These are phyloP conservation scores for Aegotheles bennettii DNA, from an alignment of 2,113 vertebrate genomes.

Conservation along the genomic window DNA sequence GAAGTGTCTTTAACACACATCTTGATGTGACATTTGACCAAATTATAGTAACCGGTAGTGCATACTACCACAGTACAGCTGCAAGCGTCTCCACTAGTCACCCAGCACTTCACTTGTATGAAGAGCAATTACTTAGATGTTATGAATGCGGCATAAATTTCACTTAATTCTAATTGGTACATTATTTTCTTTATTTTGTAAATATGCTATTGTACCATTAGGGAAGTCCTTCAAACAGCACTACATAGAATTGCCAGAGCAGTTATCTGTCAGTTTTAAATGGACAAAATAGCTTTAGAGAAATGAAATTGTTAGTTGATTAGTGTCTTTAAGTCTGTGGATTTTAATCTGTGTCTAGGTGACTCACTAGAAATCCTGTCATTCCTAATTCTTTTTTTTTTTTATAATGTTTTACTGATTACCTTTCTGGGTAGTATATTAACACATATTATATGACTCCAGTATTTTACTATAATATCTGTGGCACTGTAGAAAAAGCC, in stretches of 20 bases:
- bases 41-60: background rate
- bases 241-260: background rate
- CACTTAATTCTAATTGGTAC: background rate
- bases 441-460: background rate
- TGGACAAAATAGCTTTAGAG: background rate
- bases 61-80: background rate
- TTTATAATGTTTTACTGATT: background rate
- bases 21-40: background rate
- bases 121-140: background rate
- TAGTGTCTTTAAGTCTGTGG: background rate
- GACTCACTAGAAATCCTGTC: background rate
- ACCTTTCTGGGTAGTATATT: background rate
- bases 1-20: background rate
- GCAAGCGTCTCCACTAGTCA: background rate
- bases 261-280: background rate
- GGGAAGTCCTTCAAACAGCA: background rate
- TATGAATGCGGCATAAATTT: background rate
- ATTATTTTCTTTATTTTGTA: slow-evolving; percentile 2
- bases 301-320: background rate
- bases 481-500: background rate
- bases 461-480: background rate
- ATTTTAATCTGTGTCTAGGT: background rate
- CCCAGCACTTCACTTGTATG: background rate
- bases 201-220: background rate
- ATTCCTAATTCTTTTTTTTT: background rate